These are phyloP conservation scores for Parotocinclus haroldoi DNA, from an alignment of 2,797 vertebrate species.

Conservation along the genomic window DNA sequence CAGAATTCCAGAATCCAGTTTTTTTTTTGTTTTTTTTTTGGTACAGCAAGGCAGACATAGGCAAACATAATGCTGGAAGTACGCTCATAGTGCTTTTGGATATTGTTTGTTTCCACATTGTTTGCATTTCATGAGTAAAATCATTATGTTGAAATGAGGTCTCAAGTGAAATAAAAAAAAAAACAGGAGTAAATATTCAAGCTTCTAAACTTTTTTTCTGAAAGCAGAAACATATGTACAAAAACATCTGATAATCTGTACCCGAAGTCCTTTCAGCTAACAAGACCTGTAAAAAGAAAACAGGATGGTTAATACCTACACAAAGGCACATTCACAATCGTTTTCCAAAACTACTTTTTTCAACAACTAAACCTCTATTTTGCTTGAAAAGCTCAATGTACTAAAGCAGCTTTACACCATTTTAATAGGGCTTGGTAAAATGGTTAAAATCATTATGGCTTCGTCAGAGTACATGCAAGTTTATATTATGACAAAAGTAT, in stretches of 20 bases:
- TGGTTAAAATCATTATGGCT: no score
- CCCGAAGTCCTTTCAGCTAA: constrained; percentile 65
- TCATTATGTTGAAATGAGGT: background rate
- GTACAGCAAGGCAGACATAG: background rate
- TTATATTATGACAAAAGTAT: no score
- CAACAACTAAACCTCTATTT: no score
- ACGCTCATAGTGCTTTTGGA: no score
- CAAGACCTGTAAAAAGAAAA: constrained; percentile 66
- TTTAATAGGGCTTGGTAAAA: no score
- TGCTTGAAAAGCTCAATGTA: no score
- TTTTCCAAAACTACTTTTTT: no score
- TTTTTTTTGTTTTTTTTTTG: no score
- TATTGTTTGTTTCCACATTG: background rate
- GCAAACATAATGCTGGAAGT: background rate
- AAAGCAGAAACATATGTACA: constrained; percentile 43
- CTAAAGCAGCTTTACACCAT: no score
- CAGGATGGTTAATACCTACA: background rate
- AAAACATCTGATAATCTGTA: background rate
- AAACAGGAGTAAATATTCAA: background rate
- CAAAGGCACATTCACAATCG: background rate
- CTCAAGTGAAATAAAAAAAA: constrained; percentile 7
- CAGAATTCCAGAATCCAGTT: no score
- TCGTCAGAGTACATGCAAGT: no score
- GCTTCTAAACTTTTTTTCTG: constrained; percentile 53
- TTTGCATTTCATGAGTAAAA: background rate